phyloP scores from a whole-genome alignment of 2,888 invertebrate genomes.

The Dryobota labecula region DNA sequence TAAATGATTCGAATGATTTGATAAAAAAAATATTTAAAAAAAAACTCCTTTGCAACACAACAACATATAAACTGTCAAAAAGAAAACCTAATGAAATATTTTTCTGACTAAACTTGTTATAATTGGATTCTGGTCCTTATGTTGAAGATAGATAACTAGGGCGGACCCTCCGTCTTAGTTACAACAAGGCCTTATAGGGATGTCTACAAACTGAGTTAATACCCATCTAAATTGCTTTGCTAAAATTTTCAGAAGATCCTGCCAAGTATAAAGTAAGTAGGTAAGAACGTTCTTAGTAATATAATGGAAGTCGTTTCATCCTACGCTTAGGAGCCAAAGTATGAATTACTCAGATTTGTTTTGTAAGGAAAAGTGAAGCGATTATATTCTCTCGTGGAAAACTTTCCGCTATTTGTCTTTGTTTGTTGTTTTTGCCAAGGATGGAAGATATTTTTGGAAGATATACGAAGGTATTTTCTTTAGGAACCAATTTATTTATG shows the following conservation, averaged over 20 bases:
- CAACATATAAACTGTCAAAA: not conserved
- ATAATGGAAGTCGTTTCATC: conserved; percentile 44
- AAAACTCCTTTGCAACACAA: not conserved
- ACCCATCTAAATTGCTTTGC: not conserved
- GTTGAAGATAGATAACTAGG: not conserved
- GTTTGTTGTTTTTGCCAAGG: conserved; percentile 52
- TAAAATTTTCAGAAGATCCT: conserved; percentile 10
- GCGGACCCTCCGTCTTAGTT: not conserved
- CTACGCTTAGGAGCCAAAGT: conserved; percentile 40
- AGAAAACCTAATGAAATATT: not conserved
- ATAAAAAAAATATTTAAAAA: no score
- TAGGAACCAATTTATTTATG: conserved; percentile 33
- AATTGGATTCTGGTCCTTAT: not conserved
- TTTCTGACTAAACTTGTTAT: not conserved
- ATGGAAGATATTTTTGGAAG: conserved; percentile 41
- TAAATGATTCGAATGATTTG: no score
- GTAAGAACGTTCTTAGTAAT: conserved; percentile 20
- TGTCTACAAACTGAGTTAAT: not conserved
- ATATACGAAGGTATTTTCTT: conserved; percentile 40
- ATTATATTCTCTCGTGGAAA: conserved; percentile 52
- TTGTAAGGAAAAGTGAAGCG: conserved; percentile 55
- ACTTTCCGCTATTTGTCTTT: conserved; percentile 55
- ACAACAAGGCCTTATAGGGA: not conserved
- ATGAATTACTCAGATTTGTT: conserved; percentile 56
- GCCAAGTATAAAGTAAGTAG: conserved; percentile 31